Evolutionary conservation across 2,888 invertebrate genomes (phyloP).

Genomic region (Philopedon plagiatum): DNA sequence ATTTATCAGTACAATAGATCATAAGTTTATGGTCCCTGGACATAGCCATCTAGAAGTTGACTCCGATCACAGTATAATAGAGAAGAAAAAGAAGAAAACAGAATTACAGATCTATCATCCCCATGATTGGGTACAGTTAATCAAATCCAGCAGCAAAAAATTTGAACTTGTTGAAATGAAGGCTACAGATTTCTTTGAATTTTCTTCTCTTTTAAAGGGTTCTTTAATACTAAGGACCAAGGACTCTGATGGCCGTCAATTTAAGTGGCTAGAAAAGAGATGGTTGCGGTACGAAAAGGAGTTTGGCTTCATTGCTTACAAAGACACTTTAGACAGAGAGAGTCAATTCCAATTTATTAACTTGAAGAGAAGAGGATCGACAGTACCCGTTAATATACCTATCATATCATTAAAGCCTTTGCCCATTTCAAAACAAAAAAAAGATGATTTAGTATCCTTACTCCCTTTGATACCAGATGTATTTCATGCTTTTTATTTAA

Average conservation of each 20-base stretch:
- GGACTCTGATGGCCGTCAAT: neutral
- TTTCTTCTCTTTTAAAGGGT: neutral
- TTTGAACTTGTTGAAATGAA: neutral
- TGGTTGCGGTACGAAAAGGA: slow-evolving; percentile 10
- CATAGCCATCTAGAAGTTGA: slow-evolving; percentile 48
- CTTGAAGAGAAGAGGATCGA: no score
- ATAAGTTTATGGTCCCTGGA: slow-evolving; percentile 47
- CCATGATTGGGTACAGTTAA: slow-evolving; percentile 40
- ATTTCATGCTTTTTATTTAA: no score
- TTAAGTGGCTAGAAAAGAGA: slow-evolving; percentile 7
- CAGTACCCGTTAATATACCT: no score
- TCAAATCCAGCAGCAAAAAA: slow-evolving; percentile 26
- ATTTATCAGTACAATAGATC: slow-evolving; percentile 28
- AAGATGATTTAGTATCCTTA: no score
- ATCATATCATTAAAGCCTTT: no score
- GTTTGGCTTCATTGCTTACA: neutral
- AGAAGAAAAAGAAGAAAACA: slow-evolving; percentile 39
- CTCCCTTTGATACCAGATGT: no score
- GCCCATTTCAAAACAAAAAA: no score
- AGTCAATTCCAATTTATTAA: no score
- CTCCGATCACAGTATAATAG: slow-evolving; percentile 40
- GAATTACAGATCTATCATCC: slow-evolving; percentile 27
- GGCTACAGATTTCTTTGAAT: neutral
- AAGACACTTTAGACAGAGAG: no score
- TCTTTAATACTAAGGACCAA: slow-evolving; percentile 1